Conservation (phyloP, 30 jellyfish, hydroid and myxozoan species). For the Turritopsis dohrnii region DNA sequence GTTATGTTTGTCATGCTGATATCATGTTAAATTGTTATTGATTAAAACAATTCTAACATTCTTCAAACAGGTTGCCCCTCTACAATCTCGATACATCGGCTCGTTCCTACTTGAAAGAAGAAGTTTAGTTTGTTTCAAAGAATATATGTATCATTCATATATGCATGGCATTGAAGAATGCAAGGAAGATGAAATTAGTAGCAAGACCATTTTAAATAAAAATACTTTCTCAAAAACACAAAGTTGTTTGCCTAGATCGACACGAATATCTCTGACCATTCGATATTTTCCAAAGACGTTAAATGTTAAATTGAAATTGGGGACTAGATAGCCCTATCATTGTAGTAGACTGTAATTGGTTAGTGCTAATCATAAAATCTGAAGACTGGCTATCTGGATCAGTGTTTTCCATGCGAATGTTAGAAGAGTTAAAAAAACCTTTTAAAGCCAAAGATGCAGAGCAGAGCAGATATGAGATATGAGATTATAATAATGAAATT, state of each 20-base stretch:
- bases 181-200: slow-evolving; percentile 30
- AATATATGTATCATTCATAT: slow-evolving; percentile 53
- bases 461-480: no score
- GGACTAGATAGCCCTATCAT: slow-evolving; percentile 25
- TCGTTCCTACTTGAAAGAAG: slow-evolving; percentile 67
- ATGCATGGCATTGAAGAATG: slow-evolving; percentile 77
- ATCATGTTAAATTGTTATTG: background rate
- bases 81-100: slow-evolving; percentile 48
- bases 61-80: background rate
- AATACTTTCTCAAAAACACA: slow-evolving; percentile 1
- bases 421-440: no score
- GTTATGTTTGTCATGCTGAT: background rate
- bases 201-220: slow-evolving; percentile 24
- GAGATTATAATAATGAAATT: no score
- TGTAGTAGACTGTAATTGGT: no score
- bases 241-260: slow-evolving; percentile 31
- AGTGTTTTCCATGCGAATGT: no score
- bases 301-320: slow-evolving; percentile 44
- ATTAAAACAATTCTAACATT: background rate
- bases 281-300: slow-evolving; percentile 73
- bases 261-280: slow-evolving; percentile 68
- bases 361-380: no score
- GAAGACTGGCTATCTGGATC: no score
- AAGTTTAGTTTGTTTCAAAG: slow-evolving; percentile 69
- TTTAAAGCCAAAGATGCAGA: no score